Evolutionary conservation across 2,113 vertebrate species (phyloP), one percentile per base, ranked within the genome.

Genomic region (Ardeotis arabs): DNA sequence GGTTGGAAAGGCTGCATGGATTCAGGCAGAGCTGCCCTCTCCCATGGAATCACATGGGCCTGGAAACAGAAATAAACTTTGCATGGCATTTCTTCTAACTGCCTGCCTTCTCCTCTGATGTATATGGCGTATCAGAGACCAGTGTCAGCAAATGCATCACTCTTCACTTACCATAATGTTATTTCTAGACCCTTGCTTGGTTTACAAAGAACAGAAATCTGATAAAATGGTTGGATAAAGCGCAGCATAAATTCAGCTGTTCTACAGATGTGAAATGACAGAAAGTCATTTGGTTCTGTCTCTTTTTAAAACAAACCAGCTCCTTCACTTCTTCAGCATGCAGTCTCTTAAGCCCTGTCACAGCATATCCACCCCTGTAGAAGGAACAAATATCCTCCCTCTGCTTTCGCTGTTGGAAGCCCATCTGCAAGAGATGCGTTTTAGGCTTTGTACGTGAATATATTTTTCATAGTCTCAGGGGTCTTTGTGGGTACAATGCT

Each of bases 191-290:
- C 45, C 49, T 69, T 73, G 13, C 73, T 89, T 21, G 33, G 35
- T 76, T 74, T 47, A 27, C 83, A 87, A 45, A 90, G 95, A 45
- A 53, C 56, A 89, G 55, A 80, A 93, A 53, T 2, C 41, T 22
- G 31, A 77, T 28, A 29, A 72, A 92, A 80, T 1, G 15, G 8
- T 29, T 70, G 84, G 58, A 35, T 68, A 69, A 35, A 79, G 79
- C 50, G 17, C n/a, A 14, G 75, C 62, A 8, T n/a, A 73, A 47
- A 77, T 20, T 73, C 97, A 97, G 94, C 93, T 97, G 95, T 41
- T 55, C 23, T 67, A 10, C 96, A 97, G 93, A 93, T 96, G 96
- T 87, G 87, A 29, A 75, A 78, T 63, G 49, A 31, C 6, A 56
- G 55, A 45, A 76, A 79, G 39, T 59, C 23, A 21, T 77, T 83